Evolutionary conservation across 1,140 invertebrate species (phyloP), one percentile per base, ranked within the genome.

Genomic region (Frieseomelitta varia): DNA sequence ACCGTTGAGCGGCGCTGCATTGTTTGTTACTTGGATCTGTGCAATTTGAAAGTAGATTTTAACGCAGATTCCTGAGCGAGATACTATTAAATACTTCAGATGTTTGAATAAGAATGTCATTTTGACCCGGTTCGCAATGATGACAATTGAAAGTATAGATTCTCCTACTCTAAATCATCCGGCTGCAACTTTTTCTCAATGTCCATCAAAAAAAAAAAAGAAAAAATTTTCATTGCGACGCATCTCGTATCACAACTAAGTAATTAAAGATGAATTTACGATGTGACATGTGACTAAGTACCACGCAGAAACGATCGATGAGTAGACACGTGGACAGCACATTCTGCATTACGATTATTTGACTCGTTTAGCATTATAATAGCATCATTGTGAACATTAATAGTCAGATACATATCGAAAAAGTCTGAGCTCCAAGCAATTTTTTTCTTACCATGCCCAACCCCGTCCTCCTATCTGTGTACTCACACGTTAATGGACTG

Each of bases 331-430:
- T 61, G 27, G 56, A 85, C 72, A 27, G 19, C 39, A 34, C 19
- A 75, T 79, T 39, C 58, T 61, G 55, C 85, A 86, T 84, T 77
- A 78, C 77, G 69, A 87, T 67, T 74, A 65, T 65, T 84, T 56
- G 74, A 81, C 58, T 74, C 24, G 63, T 53, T 87, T 89, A 88
- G 86, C 88, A 88, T 90, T 79, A 78, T 55, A 87, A 84, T 80
- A 85, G 86, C 73, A 72, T 82, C 86, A 34, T 69, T 4, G 27
- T 61, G 34, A 61, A 63, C 73, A 61, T 51, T 84, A 84, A 79
- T 75, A 61, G 65, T 15, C 21, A 89, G 73, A 87, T 72, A 84
- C 75, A 72, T 76, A 88, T 91, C 83, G 72, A 65, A 74, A 90
- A 90, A 78, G 77, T 79, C n/a, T 19, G 61, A 24, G 56, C 85